These are phyloP conservation scores for Clarias platycephalus DNA, from an alignment of 2,797 vertebrate species.

Conservation along the genomic window DNA sequence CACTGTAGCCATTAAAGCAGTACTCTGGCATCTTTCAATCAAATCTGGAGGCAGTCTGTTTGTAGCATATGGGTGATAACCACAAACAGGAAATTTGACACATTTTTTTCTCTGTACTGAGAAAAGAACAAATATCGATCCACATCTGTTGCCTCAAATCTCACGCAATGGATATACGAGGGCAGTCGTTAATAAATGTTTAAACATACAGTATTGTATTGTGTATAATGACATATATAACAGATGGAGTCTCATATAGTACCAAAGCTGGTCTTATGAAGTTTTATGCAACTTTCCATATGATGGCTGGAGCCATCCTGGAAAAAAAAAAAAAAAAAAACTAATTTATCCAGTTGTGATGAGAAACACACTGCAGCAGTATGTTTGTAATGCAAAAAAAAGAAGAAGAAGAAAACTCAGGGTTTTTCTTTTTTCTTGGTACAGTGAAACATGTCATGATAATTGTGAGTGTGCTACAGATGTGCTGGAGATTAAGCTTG, in stretches of 20 bases:
- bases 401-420: too few species aligned
- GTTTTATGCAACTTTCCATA: background rate
- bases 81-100: background rate
- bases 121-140: background rate
- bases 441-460: background rate
- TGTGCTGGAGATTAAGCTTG: background rate
- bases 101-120: background rate
- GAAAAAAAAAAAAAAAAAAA: background rate
- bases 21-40: background rate
- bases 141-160: background rate
- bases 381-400: background rate
- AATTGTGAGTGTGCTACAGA: background rate
- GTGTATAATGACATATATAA: background rate
- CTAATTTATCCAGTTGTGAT: background rate
- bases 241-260: background rate
- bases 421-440: background rate
- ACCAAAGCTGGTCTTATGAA: background rate
- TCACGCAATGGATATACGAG: background rate
- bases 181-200: background rate
- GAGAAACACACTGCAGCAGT: conserved; percentile 7
- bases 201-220: background rate
- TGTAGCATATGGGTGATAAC: background rate
- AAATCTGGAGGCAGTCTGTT: background rate
- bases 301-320: background rate
- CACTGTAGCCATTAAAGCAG: background rate